Conservation (phyloP, 2,113 vertebrate species). For the Zeus faber region DNA sequence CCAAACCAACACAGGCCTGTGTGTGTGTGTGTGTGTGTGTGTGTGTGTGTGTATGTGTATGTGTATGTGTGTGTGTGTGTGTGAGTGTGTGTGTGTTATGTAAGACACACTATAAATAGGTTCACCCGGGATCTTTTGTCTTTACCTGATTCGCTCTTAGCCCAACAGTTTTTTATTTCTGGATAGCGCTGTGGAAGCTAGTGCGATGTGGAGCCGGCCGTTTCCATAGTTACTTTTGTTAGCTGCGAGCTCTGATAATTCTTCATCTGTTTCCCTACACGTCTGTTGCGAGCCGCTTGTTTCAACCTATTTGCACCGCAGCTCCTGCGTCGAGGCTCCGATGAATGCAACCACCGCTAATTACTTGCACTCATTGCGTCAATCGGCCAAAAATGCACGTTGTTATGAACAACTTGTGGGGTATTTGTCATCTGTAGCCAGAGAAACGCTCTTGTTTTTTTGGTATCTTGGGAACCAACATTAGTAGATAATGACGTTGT, state of each 20-base stretch:
- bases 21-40: no score
- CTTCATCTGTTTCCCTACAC: conserved; percentile 76
- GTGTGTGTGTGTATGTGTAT: no score
- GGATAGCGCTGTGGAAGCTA: conserved; percentile 77
- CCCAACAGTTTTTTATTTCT: conserved; percentile 81
- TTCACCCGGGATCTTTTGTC: conserved; percentile 82
- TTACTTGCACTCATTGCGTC: conserved; percentile 33
- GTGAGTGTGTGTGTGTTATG: conserved; percentile 71
- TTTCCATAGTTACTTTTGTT: conserved; percentile 86
- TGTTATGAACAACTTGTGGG: no score
- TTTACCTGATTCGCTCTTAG: conserved; percentile 84
- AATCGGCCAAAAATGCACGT: no score
- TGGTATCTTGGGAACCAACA: no score
- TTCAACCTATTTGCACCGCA: conserved; percentile 65
- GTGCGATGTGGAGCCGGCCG: conserved; percentile 76
- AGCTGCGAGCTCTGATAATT: conserved; percentile 77
- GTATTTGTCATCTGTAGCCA: no score
- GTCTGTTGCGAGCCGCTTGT: conserved; percentile 67
- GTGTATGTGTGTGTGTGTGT: no score
- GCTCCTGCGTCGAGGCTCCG: conserved; percentile 34
- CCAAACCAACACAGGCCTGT: conserved; percentile 66
- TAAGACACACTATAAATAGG: conserved; percentile 81
- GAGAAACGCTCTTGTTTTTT: no score
- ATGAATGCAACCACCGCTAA: conserved; percentile 35
- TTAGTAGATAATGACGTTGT: no score